A percentile compares a stretch with the other conserved stretches of the same genome.
Conservation (phyloP, 2,113 vertebrate genomes). For the Coracopsis vasa region DNA sequence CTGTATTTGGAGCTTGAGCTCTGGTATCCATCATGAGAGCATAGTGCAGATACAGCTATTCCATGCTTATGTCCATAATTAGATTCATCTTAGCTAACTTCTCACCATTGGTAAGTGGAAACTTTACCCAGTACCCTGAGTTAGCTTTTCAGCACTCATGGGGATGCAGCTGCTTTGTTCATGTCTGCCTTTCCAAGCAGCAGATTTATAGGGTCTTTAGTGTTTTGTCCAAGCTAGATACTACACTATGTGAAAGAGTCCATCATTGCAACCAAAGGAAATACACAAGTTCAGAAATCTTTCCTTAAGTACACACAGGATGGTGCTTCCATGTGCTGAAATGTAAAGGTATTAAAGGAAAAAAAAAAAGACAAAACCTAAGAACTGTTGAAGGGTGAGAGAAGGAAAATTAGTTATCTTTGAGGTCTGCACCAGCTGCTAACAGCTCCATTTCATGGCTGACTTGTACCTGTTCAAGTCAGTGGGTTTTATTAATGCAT, state of each 20-base stretch:
- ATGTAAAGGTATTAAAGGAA: not conserved
- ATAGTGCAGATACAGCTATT: not conserved
- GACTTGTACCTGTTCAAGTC: constrained; percentile 24
- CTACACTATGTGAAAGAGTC: not conserved
- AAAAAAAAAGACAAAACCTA: not conserved
- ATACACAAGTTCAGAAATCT: not conserved
- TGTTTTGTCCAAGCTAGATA: not conserved
- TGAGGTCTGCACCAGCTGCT: not conserved
- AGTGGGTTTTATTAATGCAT: constrained; percentile 53
- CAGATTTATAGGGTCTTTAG: not conserved
- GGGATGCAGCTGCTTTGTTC: not conserved
- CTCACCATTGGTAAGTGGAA: not conserved
- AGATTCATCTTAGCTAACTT: not conserved
- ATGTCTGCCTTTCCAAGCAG: not conserved
- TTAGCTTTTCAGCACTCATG: not conserved
- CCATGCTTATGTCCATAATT: not conserved
- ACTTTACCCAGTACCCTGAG: not conserved
- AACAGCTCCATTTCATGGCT: not conserved
- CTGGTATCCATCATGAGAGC: not conserved
- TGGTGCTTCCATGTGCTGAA: not conserved
- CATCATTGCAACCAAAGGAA: not conserved
- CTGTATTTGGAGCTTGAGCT: not conserved
- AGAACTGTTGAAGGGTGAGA: not conserved
- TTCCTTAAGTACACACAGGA: not conserved
- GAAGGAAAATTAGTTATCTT: not conserved